phyloP scores from a whole-genome alignment of 2,113 vertebrate genomes.

The Natator depressus region DNA sequence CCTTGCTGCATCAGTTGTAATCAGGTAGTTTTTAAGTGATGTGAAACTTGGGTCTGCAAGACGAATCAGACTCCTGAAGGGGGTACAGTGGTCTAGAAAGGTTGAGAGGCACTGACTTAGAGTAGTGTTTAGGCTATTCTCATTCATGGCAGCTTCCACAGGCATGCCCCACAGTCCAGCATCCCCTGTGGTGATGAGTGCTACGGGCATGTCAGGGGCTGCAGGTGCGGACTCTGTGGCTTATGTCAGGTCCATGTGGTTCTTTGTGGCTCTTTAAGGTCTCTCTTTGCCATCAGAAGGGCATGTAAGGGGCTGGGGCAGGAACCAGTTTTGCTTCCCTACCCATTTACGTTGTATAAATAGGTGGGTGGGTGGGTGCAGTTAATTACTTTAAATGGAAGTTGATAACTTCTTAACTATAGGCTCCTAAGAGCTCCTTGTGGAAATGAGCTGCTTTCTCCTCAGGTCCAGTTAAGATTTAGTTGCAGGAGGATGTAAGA shows the following conservation, averaged over 20 bases:
- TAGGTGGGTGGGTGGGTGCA: not conserved
- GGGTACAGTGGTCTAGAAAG: no score
- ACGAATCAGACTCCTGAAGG: no score
- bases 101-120: not conserved
- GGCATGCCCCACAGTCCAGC: not conserved
- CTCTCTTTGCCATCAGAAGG: not conserved
- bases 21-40: no score
- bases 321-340: not conserved
- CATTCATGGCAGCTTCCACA: not conserved
- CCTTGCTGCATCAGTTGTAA: no score
- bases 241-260: not conserved
- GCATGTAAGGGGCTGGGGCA: not conserved
- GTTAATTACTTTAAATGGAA: not conserved
- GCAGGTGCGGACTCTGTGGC: not conserved
- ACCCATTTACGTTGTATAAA: not conserved
- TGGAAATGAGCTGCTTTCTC: not conserved
- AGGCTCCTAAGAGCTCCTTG: not conserved
- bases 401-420: not conserved
- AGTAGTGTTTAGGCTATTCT: not conserved
- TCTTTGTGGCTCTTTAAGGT: not conserved
- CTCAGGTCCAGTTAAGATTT: not conserved
- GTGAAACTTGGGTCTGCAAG: no score
- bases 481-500: not conserved
- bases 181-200: not conserved
- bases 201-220: not conserved